phyloP scores from a whole-genome alignment of 2,888 invertebrate genomes.

The Odontothrips loti region DNA sequence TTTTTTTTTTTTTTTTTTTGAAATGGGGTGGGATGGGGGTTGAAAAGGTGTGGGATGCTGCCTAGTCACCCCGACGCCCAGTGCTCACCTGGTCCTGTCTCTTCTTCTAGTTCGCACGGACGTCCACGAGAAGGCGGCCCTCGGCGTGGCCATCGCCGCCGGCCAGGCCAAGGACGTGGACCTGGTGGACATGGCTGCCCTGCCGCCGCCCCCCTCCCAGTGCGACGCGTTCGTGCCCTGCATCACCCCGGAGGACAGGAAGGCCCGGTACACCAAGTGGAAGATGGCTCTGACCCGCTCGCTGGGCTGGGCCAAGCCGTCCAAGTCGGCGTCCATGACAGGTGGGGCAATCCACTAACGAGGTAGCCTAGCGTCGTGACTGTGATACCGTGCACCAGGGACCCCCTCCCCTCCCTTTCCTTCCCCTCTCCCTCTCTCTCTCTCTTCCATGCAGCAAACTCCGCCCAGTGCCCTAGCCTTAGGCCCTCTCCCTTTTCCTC shows the following conservation, averaged over 20 bases:
- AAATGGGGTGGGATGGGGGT: too few species aligned
- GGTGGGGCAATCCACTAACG: conserved; percentile 51
- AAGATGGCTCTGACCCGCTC: conserved; percentile 91
- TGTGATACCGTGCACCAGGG: background rate
- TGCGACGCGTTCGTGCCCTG: conserved; percentile 49
- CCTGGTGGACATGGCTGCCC: conserved; percentile 59
- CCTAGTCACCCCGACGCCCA: too few species aligned
- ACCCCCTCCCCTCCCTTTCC: background rate
- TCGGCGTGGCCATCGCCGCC: conserved; percentile 92
- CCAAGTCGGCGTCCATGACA: conserved; percentile 72
- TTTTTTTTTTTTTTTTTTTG: too few species aligned
- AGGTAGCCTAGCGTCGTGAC: background rate
- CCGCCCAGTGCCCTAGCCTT: background rate
- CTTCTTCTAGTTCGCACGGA: conserved; percentile 65
- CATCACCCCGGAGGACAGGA: conserved; percentile 67
- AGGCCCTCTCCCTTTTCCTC: background rate
- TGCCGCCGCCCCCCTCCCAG: background rate
- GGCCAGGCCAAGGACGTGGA: conserved; percentile 71
- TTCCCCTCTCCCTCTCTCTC: background rate
- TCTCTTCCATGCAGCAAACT: background rate
- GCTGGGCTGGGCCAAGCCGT: conserved; percentile 78
- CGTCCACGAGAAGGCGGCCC: conserved; percentile 82
- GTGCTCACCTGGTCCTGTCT: background rate
- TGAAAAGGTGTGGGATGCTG: too few species aligned
- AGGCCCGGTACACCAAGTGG: conserved; percentile 75